A percentile compares a stretch with the other conserved stretches of the same genome.
These are phyloP conservation scores for Ostrea edulis DNA, from an alignment of 1,140 invertebrate species.

Conservation along the genomic window DNA sequence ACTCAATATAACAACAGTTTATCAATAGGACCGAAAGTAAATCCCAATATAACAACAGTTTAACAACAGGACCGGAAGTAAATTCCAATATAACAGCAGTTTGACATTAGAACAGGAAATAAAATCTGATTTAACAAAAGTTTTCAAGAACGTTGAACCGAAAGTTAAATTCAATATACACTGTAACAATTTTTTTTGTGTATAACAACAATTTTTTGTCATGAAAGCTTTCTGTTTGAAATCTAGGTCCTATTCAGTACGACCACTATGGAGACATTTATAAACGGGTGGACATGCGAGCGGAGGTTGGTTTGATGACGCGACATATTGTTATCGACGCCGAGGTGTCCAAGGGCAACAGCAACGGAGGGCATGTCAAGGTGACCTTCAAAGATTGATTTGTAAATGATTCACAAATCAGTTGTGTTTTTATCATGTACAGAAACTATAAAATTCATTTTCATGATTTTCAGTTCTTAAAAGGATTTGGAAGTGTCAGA, in stretches of 20 bases:
- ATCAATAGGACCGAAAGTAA: too few species aligned
- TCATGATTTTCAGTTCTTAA: conserved; percentile 40
- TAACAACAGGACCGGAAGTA: too few species aligned
- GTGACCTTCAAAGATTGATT: not conserved
- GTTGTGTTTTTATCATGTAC: not conserved
- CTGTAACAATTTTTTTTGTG: too few species aligned
- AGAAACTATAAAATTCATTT: not conserved
- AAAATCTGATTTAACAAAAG: too few species aligned
- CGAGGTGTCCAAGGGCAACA: conserved; percentile 29
- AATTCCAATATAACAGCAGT: too few species aligned
- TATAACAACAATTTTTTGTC: too few species aligned
- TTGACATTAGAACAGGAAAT: too few species aligned
- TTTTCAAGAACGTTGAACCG: too few species aligned
- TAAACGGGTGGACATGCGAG: conserved; percentile 55
- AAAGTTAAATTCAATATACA: too few species aligned
- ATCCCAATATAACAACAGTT: too few species aligned
- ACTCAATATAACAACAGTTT: too few species aligned
- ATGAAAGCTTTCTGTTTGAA: too few species aligned
- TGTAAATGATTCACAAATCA: not conserved
- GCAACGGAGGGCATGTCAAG: conserved; percentile 38
- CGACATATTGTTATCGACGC: conserved; percentile 55
- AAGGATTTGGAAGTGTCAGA: conserved; percentile 55
- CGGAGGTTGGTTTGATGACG: conserved; percentile 58
- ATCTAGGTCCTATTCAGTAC: conserved; percentile 31
- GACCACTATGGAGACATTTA: conserved; percentile 48